Percentiles rank a stretch among this genome's conserved stretches.
Evolutionary conservation across 2,888 invertebrate species (phyloP).

Genomic region (Cataglyphis cursor): DNA sequence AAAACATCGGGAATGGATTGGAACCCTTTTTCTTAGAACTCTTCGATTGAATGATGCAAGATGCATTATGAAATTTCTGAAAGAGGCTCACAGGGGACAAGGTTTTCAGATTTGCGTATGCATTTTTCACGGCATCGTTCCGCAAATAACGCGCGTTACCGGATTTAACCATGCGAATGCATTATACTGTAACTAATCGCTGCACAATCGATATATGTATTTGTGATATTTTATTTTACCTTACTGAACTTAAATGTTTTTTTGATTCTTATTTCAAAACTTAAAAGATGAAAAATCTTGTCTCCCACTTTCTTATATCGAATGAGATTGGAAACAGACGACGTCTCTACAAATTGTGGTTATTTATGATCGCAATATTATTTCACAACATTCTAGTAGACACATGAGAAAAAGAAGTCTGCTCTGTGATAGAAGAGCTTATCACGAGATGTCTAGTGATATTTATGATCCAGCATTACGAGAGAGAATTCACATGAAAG

Average conservation of each 20-base stretch:
- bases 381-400: slow-evolving; percentile 6
- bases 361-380: slow-evolving; percentile 15
- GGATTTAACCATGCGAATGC: slow-evolving; percentile 49
- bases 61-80: slow-evolving; percentile 76
- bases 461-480: neutral
- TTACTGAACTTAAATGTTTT: neutral
- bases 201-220: slow-evolving; percentile 3
- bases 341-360: neutral
- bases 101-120: slow-evolving; percentile 77
- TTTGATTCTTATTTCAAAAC: neutral
- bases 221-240: neutral
- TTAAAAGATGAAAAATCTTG: neutral
- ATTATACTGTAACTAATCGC: slow-evolving; percentile 64
- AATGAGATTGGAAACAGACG: neutral
- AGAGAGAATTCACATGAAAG: neutral
- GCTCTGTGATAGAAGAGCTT: neutral
- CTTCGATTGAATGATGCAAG: slow-evolving; percentile 70
- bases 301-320: neutral
- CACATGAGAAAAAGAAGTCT: neutral
- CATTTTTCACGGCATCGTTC: slow-evolving; percentile 77
- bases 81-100: slow-evolving; percentile 60
- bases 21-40: neutral
- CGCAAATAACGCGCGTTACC: slow-evolving; percentile 75
- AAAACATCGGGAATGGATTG: slow-evolving; percentile 3
- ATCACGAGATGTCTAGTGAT: slow-evolving; percentile 3